Evolutionary conservation across 2,113 vertebrate genomes (phyloP), one percentile per base, ranked within the genome.

Genomic region (Pycnonotus jocosus): DNA sequence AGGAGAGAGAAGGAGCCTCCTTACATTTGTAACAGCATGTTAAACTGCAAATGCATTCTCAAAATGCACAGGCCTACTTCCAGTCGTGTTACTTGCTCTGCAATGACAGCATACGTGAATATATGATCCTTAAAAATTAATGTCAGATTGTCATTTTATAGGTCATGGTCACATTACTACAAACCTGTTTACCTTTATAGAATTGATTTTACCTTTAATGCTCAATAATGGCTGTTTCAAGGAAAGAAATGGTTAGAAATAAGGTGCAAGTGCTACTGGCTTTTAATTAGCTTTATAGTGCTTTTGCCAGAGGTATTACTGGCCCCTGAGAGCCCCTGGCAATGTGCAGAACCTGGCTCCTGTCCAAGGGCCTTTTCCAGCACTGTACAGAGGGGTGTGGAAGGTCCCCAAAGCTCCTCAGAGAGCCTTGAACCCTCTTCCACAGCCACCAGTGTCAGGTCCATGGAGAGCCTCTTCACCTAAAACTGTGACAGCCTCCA

Each of bases 11-110:
- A 57, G 86, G 90, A 95, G 96, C 88, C 92, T 97, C 95, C 97
- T 97, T 98, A 93, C 96, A 97, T 97, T 98, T 97, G 97, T 98
- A 98, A 97, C 96, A 97, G 97, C 97, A 97, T 97, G 97, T 98
- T 98, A 96, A 97, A 96, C 97, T 97, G 95, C 88, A 96, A 97
- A 93, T 88, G 81, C 73, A 38, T 60, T 95, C 97, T 94, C 95
- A 71, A 95, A 97, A 97, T 73, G 93, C 95, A 90, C 23, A 95
- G 91, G 83, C 90, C 94, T 90, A 61, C 96, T 96, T 96, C 95
- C 94, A 96, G 86, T 96, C 95, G 4, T 83, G 78, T 95, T 95
- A 96, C 95, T 95, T 84, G 94, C 88, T 94, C 92, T 56, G 54
- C 88, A 71, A 7, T 94, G 97, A 97, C 96, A 97, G 95, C 95